A percentile compares a stretch with the other conserved stretches of the same genome.
phyloP scores from a whole-genome alignment of 1,140 invertebrate genomes.

The Drosophila bifasciata region DNA sequence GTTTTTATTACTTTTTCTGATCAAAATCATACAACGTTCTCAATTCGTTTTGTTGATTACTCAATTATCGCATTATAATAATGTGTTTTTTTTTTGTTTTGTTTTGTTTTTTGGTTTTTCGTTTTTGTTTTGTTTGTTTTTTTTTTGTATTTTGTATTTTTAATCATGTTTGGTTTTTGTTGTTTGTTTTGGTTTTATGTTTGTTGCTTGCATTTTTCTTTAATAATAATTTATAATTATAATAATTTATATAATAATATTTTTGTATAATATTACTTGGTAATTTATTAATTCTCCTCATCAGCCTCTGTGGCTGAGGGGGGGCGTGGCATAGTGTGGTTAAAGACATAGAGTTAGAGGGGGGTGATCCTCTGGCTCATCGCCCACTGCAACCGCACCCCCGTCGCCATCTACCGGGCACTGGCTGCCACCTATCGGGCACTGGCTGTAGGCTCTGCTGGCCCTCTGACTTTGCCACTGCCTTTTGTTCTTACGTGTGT shows the following conservation, averaged over 20 bases:
- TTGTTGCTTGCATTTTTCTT: constrained; percentile 62
- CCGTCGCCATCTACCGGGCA: no score
- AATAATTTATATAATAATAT: constrained; percentile 82
- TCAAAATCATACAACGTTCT: constrained; percentile 84
- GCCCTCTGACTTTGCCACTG: constrained; percentile 12
- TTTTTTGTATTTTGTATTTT: constrained; percentile 56
- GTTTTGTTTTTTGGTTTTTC: constrained; percentile 46
- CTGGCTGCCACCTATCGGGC: no score
- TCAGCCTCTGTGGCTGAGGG: no score
- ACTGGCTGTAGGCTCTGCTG: constrained; percentile 10
- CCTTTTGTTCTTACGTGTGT: constrained; percentile 17
- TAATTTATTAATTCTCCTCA: constrained; percentile 78
- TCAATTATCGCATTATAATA: constrained; percentile 75
- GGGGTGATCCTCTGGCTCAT: not conserved
- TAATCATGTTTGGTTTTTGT: constrained; percentile 62
- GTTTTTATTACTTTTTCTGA: constrained; percentile 83
- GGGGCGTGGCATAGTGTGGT: not conserved
- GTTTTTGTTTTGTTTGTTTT: constrained; percentile 36
- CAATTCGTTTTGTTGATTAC: constrained; percentile 80
- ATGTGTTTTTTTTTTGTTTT: constrained; percentile 60
- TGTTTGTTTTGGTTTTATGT: constrained; percentile 55
- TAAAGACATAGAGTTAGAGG: not conserved
- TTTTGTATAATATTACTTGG: constrained; percentile 83
- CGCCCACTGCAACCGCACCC: not conserved
- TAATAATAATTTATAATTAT: constrained; percentile 80